Base-by-base conservation (phyloP, 2,888 invertebrate genomes). In the Pinctada fucata region DNA sequence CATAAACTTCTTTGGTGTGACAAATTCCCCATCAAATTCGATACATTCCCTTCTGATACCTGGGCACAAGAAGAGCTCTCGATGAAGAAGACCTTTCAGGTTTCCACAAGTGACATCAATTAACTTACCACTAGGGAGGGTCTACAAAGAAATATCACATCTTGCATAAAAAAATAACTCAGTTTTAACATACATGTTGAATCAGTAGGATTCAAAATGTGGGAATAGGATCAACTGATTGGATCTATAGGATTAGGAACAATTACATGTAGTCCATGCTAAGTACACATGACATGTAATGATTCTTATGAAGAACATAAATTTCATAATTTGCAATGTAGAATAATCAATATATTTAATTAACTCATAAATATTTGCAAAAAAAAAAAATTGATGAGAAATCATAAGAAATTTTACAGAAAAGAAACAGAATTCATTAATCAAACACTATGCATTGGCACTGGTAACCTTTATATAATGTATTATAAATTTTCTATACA, bases 1-100 rank as follows among this genome's bases (percentile, higher is more conserved):
- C 51, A 92, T 92, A 83, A 93, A 93, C 72, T 90, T 89, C 75
- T 93, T 92, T 6, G 93, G 93, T 47, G 92, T 91, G 73, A 93
- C 89, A 83, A 93, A 88, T 67, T 87, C 85, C 2, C 91, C 91
- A 4, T 92, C 88, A 72, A 89, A 86, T 72, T 93, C 91, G n/a
- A 93, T 92, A 84, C 93, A 93, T 47, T 88, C 89, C 79, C 92
- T 88, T 80, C 93, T 93, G 58, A 93, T 93, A n/a, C 93, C 93
- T 0, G 93, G 93, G 78, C 93, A 93, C 50, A 91, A 88, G 83
- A 93, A 93, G 70, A 85, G 79, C 50, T 89, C 85, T 74, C 79
- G 77, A 76, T 89, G 89, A 2, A 91, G 85, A 49, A 79, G 84
- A 0, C 88, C 91, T 6, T 67, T 78, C 31, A 90, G 69, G 47